Evolutionary conservation across 2,797 vertebrate species (phyloP).

Genomic region (Anas acuta): DNA sequence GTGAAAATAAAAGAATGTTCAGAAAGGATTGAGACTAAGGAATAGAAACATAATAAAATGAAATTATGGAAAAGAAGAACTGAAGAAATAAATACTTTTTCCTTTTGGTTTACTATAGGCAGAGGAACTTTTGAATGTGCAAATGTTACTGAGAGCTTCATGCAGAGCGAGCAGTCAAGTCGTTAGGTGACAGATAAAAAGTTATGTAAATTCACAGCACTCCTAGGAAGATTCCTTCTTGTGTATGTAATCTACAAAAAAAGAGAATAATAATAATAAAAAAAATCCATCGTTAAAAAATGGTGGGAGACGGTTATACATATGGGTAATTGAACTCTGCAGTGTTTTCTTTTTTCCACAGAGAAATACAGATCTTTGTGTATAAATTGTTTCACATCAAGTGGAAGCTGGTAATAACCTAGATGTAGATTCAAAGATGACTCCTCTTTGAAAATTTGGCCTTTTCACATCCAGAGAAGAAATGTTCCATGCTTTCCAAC

Average conservation of each 20-base stretch:
- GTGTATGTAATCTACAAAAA: background rate
- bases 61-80: background rate
- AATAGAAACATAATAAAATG: background rate
- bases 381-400: background rate
- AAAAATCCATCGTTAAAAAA: background rate
- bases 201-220: background rate
- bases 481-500: background rate
- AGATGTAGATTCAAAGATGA: background rate
- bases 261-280: too few species aligned
- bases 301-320: background rate
- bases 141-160: background rate
- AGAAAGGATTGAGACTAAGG: background rate
- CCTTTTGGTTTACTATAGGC: background rate
- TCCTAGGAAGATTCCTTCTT: background rate
- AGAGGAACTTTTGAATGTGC: constrained; percentile 1
- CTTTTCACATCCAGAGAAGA: background rate
- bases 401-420: background rate
- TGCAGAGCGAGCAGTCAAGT: background rate
- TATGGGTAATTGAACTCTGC: background rate
- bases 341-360: background rate
- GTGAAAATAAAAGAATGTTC: background rate
- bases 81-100: background rate
- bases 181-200: constrained; percentile 5
- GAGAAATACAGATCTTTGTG: background rate
- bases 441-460: background rate